These are phyloP conservation scores for Hydra vulgaris DNA, from an alignment of 30 jellyfish, hydroid and myxozoan species.

Conservation along the genomic window DNA sequence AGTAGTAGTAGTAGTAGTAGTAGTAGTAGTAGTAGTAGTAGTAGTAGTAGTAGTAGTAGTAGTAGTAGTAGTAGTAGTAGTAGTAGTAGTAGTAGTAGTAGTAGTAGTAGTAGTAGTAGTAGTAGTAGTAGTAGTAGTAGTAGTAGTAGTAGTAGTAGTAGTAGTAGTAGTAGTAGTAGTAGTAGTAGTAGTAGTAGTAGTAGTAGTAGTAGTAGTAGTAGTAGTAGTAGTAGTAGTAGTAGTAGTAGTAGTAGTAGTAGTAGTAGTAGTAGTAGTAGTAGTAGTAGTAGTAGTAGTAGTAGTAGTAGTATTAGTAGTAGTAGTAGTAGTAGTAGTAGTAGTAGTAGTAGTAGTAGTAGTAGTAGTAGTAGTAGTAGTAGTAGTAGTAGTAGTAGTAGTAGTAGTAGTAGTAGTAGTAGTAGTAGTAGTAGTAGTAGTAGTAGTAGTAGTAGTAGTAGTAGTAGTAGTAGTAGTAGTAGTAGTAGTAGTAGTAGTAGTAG, in stretches of 20 bases:
- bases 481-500: slow-evolving; percentile 24
- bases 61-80: no score
- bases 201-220: slow-evolving; percentile 18
- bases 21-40: slow-evolving; percentile 4
- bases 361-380: slow-evolving; percentile 25
- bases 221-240: slow-evolving; percentile 17
- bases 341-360: slow-evolving; percentile 20
- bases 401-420: slow-evolving; percentile 21
- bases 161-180: slow-evolving; percentile 19
- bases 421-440: slow-evolving; percentile 28
- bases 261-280: slow-evolving; percentile 25
- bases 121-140: slow-evolving; percentile 17
- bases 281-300: slow-evolving; percentile 30
- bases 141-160: slow-evolving; percentile 9
- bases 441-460: slow-evolving; percentile 26
- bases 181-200: slow-evolving; percentile 13
- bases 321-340: no score
- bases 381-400: slow-evolving; percentile 29
- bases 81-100: slow-evolving; percentile 14
- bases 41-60: slow-evolving; percentile 16
- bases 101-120: slow-evolving; percentile 15
- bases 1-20: no score
- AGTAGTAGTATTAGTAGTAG: no score
- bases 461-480: slow-evolving; percentile 25
- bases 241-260: slow-evolving; percentile 9